Evolutionary conservation across 1,140 invertebrate genomes (phyloP).

Genomic region (Chironomus striatipennis): DNA sequence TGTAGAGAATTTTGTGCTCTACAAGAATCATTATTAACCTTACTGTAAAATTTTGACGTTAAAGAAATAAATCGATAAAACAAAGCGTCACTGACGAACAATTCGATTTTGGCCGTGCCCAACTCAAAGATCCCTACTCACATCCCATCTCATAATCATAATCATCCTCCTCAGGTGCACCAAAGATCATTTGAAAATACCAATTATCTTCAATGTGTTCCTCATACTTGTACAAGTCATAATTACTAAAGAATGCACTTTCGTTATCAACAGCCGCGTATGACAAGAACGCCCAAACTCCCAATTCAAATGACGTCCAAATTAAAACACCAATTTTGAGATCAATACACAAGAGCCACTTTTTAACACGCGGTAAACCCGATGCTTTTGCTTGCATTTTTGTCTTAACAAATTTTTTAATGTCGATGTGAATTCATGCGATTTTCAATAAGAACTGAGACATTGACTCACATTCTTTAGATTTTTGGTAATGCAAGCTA

Average conservation of each 20-base stretch:
- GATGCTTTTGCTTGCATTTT: not conserved
- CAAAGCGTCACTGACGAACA: too few species aligned
- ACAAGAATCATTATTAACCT: too few species aligned
- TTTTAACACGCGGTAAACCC: conserved; percentile 12
- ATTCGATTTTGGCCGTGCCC: too few species aligned
- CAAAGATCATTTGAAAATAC: conserved; percentile 15
- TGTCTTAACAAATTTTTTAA: too few species aligned
- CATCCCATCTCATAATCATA: conserved; percentile 17
- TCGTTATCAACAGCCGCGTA: not conserved
- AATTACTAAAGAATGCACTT: conserved; percentile 14
- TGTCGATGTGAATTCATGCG: not conserved
- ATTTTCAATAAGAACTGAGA: not conserved
- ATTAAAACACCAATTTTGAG: not conserved
- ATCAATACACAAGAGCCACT: not conserved
- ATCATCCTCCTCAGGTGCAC: not conserved
- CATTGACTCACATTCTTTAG: too few species aligned
- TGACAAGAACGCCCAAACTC: not conserved
- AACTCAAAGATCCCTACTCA: too few species aligned
- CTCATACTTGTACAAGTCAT: not conserved
- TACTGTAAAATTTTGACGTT: too few species aligned
- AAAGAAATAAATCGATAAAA: too few species aligned
- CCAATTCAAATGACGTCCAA: not conserved
- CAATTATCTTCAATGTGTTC: conserved; percentile 16
- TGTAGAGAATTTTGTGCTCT: too few species aligned
- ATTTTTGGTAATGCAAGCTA: too few species aligned